Evolutionary conservation across 2,797 vertebrate genomes (phyloP).

Genomic region (Coregonus sp.): DNA sequence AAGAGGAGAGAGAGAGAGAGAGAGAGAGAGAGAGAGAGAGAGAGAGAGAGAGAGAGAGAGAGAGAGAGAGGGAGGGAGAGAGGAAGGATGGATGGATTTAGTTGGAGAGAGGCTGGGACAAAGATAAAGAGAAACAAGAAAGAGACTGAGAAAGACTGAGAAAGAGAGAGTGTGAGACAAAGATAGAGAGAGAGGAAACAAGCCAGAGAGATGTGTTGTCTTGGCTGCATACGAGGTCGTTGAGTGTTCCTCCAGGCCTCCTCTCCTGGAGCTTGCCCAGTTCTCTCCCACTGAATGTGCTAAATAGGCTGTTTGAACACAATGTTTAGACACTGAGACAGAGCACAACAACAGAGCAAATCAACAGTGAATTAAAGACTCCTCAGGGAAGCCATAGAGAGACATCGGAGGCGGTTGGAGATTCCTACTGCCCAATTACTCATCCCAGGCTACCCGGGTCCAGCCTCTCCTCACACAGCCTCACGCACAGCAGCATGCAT

Average conservation of each 20-base stretch:
- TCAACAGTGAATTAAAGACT: conserved; percentile 66
- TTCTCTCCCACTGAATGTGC: conserved; percentile 48
- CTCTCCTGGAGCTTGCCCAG: conserved; percentile 56
- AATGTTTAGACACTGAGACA: conserved; percentile 58
- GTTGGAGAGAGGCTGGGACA: not conserved
- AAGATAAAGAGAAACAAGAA: not conserved
- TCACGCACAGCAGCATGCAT: not conserved
- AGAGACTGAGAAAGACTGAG: conserved; percentile 3
- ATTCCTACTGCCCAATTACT: conserved; percentile 56
- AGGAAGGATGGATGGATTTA: not conserved
- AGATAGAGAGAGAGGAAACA: not conserved
- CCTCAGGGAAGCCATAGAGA: conserved; percentile 51
- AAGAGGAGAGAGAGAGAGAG: not conserved
- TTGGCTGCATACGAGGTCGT: conserved; percentile 40
- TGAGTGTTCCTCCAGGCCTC: conserved; percentile 54
- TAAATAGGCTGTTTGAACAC: conserved; percentile 67
- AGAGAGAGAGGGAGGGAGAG: conserved; percentile 5
- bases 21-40: not conserved
- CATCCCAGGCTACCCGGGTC: conserved; percentile 35
- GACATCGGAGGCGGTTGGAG: conserved; percentile 54
- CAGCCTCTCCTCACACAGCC: conserved; percentile 23
- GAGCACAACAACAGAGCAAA: conserved; percentile 66
- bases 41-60: not conserved
- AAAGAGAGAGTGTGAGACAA: conserved; percentile 26
- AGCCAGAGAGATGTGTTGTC: conserved; percentile 25